phyloP scores from a whole-genome alignment of 2,888 invertebrate species.

The Tachina grossa region DNA sequence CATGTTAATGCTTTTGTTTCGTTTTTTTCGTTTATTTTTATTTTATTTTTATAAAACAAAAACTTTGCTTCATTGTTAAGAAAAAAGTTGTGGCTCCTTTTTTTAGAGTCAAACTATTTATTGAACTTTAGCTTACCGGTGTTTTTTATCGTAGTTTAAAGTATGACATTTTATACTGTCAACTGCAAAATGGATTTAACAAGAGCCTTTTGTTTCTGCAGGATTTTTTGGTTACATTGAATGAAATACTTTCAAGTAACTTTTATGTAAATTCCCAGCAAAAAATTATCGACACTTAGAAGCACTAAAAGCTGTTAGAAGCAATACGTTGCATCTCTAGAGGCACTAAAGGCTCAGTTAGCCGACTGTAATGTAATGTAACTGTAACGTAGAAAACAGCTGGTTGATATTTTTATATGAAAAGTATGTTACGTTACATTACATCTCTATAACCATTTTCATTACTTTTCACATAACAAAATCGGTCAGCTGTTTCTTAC shows the following conservation, averaged over 20 bases:
- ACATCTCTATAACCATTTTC: too few relatives aligned
- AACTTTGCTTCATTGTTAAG: slow-evolving; percentile 18
- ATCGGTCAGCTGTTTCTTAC: too few relatives aligned
- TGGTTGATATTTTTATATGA: too few relatives aligned
- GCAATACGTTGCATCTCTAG: too few relatives aligned
- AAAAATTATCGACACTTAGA: too few relatives aligned
- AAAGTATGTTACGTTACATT: too few relatives aligned
- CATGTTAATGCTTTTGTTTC: slow-evolving; percentile 1
- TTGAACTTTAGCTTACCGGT: slow-evolving; percentile 43
- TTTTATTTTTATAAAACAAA: slow-evolving; percentile 22
- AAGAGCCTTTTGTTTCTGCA: slow-evolving; percentile 50
- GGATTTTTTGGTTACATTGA: slow-evolving; percentile 36
- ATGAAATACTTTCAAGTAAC: slow-evolving; percentile 46
- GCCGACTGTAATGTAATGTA: too few relatives aligned
- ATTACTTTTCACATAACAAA: too few relatives aligned
- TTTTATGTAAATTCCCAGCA: slow-evolving; percentile 57
- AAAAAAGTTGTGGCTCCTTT: slow-evolving; percentile 27
- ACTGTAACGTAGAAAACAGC: too few relatives aligned
- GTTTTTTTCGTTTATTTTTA: not conserved
- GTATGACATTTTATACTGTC: slow-evolving; percentile 56
- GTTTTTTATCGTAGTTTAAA: slow-evolving; percentile 23
- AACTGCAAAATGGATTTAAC: slow-evolving; percentile 58
- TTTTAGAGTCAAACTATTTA: not conserved
- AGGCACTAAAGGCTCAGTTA: too few relatives aligned
- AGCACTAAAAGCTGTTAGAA: too few relatives aligned